Evolutionary conservation across 1,140 invertebrate genomes (phyloP), one percentile per base, ranked within the genome.

Genomic region (Chironomus striatipennis): DNA sequence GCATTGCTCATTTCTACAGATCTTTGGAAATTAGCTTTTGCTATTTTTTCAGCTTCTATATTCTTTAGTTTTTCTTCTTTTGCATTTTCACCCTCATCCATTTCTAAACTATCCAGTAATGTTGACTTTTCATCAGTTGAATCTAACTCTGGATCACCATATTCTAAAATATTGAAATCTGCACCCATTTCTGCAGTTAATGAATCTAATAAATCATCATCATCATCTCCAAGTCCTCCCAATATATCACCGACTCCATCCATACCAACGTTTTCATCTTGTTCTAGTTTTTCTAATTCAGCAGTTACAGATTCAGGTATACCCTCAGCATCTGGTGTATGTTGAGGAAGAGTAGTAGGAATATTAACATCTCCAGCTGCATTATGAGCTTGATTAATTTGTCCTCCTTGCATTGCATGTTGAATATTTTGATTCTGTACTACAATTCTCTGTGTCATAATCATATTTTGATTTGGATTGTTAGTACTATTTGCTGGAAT

Each of bases 111-210:
- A 81, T 93, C 91, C 17, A 93, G 85, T 76, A 93, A 89, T 78
- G 91, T 93, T 21, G 90, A 90, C 77, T 90, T 90, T 74, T 89
- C 89, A 8, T 88, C 90, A 72, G 89, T 87, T 73, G 90, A 90
- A 75, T 94, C 93, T n/a, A 96, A 84, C 83, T 97, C 95, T 0
- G 95, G 93, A 87, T 98, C 95, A 0, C 94, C 95, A 84, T 97
- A 98, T 83, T 96, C 93, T 57, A 98, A 81, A 78, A 98, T 97
- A 81, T 98, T 97, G 83, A 98, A 98, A 83, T 97, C 95, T 79
- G 94, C 91, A 15, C 94, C 94, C 86, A 96, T 93, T 85, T 94
- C 91, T 43, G 91, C 93, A 85, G 85, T 84, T 77, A 86, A 79
- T 67, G 85, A 87, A 77, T 86, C 88, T 84, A 92, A 87, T 15